Evolutionary conservation across 2,113 vertebrate species (phyloP).

Genomic region (Lycaon pictus): DNA sequence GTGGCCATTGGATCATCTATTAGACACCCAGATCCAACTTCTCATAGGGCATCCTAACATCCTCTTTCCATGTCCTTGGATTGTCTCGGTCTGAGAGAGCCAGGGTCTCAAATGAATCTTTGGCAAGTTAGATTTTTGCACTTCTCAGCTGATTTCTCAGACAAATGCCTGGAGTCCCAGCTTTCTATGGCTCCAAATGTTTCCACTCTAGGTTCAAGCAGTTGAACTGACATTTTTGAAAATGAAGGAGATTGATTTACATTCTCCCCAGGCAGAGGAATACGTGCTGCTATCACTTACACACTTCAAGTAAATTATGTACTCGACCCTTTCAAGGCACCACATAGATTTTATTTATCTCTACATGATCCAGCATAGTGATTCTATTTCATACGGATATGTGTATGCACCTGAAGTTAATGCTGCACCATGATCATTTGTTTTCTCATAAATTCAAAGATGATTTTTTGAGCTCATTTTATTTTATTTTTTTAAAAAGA

Average conservation of each 20-base stretch:
- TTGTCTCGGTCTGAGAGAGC: not conserved
- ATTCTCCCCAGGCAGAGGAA: not conserved
- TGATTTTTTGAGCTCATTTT: not conserved
- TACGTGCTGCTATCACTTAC: not conserved
- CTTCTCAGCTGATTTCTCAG: not conserved
- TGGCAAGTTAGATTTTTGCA: not conserved
- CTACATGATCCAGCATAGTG: not conserved
- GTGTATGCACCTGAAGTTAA: not conserved
- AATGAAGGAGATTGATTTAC: not conserved
- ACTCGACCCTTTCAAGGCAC: not conserved
- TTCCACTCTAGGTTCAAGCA: not conserved
- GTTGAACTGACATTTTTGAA: not conserved
- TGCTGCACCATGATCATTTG: not conserved
- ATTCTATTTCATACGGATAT: not conserved
- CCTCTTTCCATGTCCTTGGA: not conserved
- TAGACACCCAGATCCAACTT: not conserved
- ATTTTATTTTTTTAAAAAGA: no score
- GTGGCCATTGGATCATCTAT: not conserved
- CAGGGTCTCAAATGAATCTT: not conserved
- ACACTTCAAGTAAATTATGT: not conserved
- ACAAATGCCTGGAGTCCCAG: not conserved
- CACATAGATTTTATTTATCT: not conserved
- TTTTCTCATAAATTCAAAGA: not conserved
- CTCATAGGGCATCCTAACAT: no score
- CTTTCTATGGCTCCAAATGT: not conserved